These are phyloP conservation scores for Eucriotettix oculatus DNA, from an alignment of 2,888 invertebrate genomes.

Conservation along the genomic window DNA sequence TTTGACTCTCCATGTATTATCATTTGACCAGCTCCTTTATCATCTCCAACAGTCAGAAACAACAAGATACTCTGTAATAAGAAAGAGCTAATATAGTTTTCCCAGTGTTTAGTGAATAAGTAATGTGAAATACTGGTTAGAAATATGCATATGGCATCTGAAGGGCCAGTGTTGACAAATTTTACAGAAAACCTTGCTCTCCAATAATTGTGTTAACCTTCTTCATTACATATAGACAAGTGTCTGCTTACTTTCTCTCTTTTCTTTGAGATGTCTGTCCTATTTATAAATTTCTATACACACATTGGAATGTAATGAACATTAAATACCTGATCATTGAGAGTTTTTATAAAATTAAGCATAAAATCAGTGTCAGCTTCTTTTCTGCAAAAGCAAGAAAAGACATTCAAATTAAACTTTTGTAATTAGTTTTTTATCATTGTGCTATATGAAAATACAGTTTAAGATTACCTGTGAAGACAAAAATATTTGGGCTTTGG, in stretches of 20 bases:
- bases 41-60: slow-evolving; percentile 55
- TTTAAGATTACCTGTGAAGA: slow-evolving; percentile 27
- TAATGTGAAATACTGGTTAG: too few relatives aligned
- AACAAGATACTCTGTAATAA: slow-evolving; percentile 35
- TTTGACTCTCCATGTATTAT: slow-evolving; percentile 31
- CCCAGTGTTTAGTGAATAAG: neutral
- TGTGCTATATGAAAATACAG: neutral
- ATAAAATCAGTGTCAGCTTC: slow-evolving; percentile 69
- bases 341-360: slow-evolving; percentile 44
- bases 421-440: neutral
- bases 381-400: slow-evolving; percentile 29
- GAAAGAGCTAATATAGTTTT: neutral
- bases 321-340: slow-evolving; percentile 29
- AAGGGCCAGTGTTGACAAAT: too few relatives aligned
- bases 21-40: slow-evolving; percentile 36
- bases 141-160: too few relatives aligned
- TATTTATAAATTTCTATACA: too few relatives aligned
- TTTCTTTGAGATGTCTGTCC: too few relatives aligned
- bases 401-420: slow-evolving; percentile 1
- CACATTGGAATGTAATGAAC: too few relatives aligned
- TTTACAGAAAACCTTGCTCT: too few relatives aligned
- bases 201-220: too few relatives aligned
- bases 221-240: too few relatives aligned
- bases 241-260: too few relatives aligned
- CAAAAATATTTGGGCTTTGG: slow-evolving; percentile 38